These are phyloP conservation scores for Sinohyriopsis cumingii DNA, from an alignment of 2,888 invertebrate species.

Conservation along the genomic window DNA sequence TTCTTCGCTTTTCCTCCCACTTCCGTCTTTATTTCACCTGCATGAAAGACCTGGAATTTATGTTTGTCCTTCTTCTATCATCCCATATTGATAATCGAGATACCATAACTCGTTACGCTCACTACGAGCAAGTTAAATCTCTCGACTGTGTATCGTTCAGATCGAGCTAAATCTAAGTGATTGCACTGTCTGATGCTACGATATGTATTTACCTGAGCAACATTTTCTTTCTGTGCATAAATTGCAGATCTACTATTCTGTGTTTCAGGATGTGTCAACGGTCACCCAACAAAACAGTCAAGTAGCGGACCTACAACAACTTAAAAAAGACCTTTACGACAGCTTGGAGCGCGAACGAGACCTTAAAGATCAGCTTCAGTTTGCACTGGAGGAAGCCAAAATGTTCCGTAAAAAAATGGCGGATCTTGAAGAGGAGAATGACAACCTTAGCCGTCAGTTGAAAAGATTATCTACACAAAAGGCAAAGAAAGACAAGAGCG, in stretches of 20 bases:
- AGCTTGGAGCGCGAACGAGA: slow-evolving; percentile 94
- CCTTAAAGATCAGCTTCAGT: slow-evolving; percentile 90
- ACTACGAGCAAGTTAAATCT: too few species aligned
- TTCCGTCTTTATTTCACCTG: too few species aligned
- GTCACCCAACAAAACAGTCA: slow-evolving; percentile 50
- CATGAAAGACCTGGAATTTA: too few species aligned
- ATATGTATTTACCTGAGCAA: too few species aligned
- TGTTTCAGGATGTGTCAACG: slow-evolving; percentile 38
- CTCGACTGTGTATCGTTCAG: too few species aligned
- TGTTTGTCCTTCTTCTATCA: too few species aligned
- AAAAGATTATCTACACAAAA: slow-evolving; percentile 86
- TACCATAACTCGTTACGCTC: too few species aligned
- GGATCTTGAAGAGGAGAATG: slow-evolving; percentile 97
- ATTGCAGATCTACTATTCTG: background rate
- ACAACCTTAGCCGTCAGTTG: slow-evolving; percentile 93
- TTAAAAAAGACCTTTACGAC: slow-evolving; percentile 90
- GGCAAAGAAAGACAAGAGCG: slow-evolving; percentile 5
- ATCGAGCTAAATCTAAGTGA: too few species aligned
- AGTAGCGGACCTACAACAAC: slow-evolving; percentile 74
- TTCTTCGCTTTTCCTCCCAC: too few species aligned
- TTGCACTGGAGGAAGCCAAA: slow-evolving; percentile 91
- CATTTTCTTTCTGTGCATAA: too few species aligned
- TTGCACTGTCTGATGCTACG: too few species aligned
- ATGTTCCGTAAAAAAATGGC: slow-evolving; percentile 88
- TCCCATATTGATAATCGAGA: too few species aligned